phyloP scores from a whole-genome alignment of 2,888 invertebrate genomes.

The Pinctada fucata region DNA sequence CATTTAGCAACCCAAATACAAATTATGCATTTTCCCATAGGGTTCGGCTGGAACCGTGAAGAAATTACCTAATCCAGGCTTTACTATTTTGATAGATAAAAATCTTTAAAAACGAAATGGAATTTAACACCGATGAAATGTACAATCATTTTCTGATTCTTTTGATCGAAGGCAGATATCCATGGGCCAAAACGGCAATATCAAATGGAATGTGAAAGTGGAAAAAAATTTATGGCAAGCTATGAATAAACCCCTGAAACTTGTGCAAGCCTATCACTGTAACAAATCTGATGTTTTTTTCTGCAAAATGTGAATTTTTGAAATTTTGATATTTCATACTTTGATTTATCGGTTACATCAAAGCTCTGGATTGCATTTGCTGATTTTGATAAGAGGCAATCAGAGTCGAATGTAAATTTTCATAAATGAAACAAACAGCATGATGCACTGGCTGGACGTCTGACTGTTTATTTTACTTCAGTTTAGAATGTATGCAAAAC shows the following conservation, averaged over 20 bases:
- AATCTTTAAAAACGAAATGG: background rate
- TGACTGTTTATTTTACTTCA: no score
- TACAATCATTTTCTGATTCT: background rate
- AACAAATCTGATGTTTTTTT: background rate
- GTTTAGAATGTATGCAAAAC: no score
- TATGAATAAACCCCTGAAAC: background rate
- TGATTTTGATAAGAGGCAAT: no score
- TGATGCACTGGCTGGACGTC: no score
- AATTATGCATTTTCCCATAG: constrained; percentile 20
- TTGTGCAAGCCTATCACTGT: background rate
- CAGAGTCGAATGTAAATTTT: no score
- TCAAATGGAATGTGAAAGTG: background rate
- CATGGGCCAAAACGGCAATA: background rate
- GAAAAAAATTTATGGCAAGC: background rate
- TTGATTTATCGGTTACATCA: background rate
- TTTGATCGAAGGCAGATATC: background rate
- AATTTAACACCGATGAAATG: background rate
- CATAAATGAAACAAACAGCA: no score
- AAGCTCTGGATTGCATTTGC: no score
- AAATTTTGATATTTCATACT: constrained; percentile 1
- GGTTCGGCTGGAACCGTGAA: constrained; percentile 19
- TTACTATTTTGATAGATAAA: constrained; percentile 4
- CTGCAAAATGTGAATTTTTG: background rate
- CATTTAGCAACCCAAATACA: constrained; percentile 25
- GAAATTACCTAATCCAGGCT: constrained; percentile 5